A percentile compares a stretch with the other conserved stretches of the same genome.
phyloP scores from a whole-genome alignment of 1,140 invertebrate species.

The Epicauta chinensis region DNA sequence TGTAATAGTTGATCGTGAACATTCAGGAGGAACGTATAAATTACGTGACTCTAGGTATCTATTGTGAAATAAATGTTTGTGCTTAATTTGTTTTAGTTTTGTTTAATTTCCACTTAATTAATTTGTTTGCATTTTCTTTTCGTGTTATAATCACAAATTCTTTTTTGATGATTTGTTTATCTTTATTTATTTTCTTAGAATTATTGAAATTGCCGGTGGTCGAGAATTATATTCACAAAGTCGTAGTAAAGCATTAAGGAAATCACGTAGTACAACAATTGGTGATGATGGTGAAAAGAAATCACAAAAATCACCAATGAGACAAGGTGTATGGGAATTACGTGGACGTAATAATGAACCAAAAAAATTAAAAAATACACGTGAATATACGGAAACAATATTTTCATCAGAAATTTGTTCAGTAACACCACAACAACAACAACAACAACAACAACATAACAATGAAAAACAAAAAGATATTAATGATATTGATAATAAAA shows the following conservation, averaged over 20 bases:
- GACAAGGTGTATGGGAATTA: slow-evolving; percentile 57
- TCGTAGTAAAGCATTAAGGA: slow-evolving; percentile 68
- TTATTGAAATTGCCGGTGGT: slow-evolving; percentile 83
- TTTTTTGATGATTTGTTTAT: not conserved
- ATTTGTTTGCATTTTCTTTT: not conserved
- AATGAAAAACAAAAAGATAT: slow-evolving; percentile 21
- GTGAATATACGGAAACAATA: slow-evolving; percentile 57
- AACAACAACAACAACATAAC: not conserved
- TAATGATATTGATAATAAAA: slow-evolving; percentile 22
- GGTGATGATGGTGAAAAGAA: slow-evolving; percentile 48
- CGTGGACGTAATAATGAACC: slow-evolving; percentile 51
- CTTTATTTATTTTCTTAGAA: slow-evolving; percentile 49
- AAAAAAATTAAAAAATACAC: slow-evolving; percentile 46
- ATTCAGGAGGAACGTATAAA: slow-evolving; percentile 43
- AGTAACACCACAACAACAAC: slow-evolving; percentile 37
- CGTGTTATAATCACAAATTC: not conserved
- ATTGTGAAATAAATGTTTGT: not conserved
- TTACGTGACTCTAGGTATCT: slow-evolving; percentile 42
- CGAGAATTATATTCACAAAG: slow-evolving; percentile 80
- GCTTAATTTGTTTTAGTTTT: not conserved
- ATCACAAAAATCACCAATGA: slow-evolving; percentile 51
- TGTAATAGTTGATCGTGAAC: slow-evolving; percentile 38
- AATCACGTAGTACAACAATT: slow-evolving; percentile 54
- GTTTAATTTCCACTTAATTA: no score
- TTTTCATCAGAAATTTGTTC: slow-evolving; percentile 59